Conservation (phyloP, 2,888 invertebrate species). For the Phrixothrix hirtus region DNA sequence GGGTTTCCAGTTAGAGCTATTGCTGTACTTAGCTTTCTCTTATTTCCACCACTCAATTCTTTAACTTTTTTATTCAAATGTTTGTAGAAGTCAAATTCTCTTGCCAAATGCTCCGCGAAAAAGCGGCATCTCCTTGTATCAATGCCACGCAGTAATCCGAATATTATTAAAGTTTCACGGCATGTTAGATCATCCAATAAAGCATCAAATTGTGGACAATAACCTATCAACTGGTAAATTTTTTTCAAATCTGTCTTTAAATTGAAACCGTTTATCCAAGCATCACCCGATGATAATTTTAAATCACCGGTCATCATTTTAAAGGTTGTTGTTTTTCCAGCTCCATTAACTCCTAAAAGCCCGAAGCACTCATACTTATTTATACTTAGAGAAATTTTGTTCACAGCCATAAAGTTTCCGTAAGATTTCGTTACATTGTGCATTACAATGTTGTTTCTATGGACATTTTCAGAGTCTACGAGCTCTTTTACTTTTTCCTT, state of each 20-base stretch:
- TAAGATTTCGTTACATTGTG: slow-evolving; percentile 75
- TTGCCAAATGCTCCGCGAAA: slow-evolving; percentile 51
- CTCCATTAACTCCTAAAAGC: slow-evolving; percentile 80
- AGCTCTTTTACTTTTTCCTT: slow-evolving; percentile 56
- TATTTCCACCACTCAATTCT: slow-evolving; percentile 61
- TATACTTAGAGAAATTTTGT: slow-evolving; percentile 64
- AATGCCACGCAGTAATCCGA: slow-evolving; percentile 58
- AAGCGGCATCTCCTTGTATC: slow-evolving; percentile 42
- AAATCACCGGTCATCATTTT: slow-evolving; percentile 85
- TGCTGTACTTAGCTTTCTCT: slow-evolving; percentile 61
- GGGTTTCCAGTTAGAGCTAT: slow-evolving; percentile 62
- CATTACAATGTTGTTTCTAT: slow-evolving; percentile 62
- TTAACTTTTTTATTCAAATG: slow-evolving; percentile 57
- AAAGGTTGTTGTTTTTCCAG: slow-evolving; percentile 84
- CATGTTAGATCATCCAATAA: slow-evolving; percentile 61
- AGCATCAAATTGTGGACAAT: slow-evolving; percentile 65
- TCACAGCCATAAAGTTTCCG: slow-evolving; percentile 73
- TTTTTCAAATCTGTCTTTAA: slow-evolving; percentile 59
- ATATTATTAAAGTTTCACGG: slow-evolving; percentile 60
- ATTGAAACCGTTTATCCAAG: slow-evolving; percentile 61
- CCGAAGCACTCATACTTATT: slow-evolving; percentile 77
- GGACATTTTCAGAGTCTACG: slow-evolving; percentile 35
- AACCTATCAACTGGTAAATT: slow-evolving; percentile 64
- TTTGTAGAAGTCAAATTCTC: slow-evolving; percentile 54
- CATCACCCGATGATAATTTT: slow-evolving; percentile 65